Conservation (phyloP, 2,888 invertebrate genomes). For the Cryptocheilus praepositus region DNA sequence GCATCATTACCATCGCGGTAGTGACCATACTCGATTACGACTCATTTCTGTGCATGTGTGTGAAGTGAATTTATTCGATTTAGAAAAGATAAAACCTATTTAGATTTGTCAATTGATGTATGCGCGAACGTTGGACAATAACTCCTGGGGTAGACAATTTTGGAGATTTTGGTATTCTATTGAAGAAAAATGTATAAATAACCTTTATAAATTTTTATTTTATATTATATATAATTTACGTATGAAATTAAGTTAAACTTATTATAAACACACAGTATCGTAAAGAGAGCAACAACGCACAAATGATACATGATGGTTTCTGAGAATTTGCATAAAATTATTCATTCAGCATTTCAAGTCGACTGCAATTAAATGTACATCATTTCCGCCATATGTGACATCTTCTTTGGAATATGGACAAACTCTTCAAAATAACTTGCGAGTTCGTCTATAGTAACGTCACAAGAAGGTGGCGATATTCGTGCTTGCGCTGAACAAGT, state of each 20-base stretch:
- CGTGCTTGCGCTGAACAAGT: constrained; percentile 88
- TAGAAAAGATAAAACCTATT: too few relatives aligned
- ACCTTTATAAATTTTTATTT: constrained; percentile 28
- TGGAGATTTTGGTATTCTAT: too few relatives aligned
- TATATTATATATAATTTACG: constrained; percentile 59
- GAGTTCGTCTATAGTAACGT: constrained; percentile 94
- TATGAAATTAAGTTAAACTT: constrained; percentile 50
- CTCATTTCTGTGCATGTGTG: neutral
- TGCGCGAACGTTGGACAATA: too few relatives aligned
- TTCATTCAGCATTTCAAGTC: constrained; percentile 30
- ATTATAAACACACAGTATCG: constrained; percentile 42
- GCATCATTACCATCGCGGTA: neutral
- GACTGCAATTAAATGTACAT: constrained; percentile 87
- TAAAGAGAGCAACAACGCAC: constrained; percentile 27
- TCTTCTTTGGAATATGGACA: constrained; percentile 97
- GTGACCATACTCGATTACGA: neutral
- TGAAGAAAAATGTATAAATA: too few relatives aligned
- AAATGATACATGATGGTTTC: constrained; percentile 30
- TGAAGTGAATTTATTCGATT: neutral
- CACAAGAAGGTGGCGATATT: constrained; percentile 83
- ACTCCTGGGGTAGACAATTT: too few relatives aligned
- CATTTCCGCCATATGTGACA: constrained; percentile 99
- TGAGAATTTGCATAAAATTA: constrained; percentile 38
- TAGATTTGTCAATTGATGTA: too few relatives aligned
- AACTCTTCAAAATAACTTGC: constrained; percentile 97